Evolutionary conservation across 1,140 invertebrate species (phyloP).

Genomic region (Drosophila pandora): DNA sequence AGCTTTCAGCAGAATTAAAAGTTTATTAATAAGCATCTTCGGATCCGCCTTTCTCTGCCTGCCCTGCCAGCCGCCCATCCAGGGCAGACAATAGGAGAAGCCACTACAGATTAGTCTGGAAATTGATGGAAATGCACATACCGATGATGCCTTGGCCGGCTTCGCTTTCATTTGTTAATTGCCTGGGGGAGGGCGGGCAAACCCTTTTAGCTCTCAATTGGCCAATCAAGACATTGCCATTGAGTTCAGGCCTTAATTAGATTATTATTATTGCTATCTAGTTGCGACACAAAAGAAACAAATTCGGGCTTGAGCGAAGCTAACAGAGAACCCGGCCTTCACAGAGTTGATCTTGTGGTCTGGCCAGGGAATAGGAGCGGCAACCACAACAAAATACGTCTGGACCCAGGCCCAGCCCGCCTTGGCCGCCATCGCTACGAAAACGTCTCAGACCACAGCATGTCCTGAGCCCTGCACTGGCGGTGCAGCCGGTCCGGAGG

Average conservation of each 20-base stretch:
- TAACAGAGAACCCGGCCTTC: slow-evolving; percentile 41
- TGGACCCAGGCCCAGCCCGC: slow-evolving; percentile 56
- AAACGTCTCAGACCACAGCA: slow-evolving; percentile 75
- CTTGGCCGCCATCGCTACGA: slow-evolving; percentile 8
- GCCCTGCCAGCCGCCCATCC: not conserved
- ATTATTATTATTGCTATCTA: slow-evolving; percentile 75
- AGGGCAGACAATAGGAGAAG: slow-evolving; percentile 11
- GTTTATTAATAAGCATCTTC: slow-evolving; percentile 61
- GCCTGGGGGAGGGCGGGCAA: slow-evolving; percentile 9
- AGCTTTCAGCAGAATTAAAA: slow-evolving; percentile 50
- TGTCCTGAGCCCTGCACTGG: slow-evolving; percentile 30
- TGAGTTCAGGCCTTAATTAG: slow-evolving; percentile 64
- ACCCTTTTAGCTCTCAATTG: slow-evolving; percentile 29
- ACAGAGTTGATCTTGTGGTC: slow-evolving; percentile 63
- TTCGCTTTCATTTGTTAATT: slow-evolving; percentile 23
- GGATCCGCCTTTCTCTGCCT: not conserved
- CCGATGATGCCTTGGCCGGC: not conserved
- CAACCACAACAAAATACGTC: slow-evolving; percentile 77
- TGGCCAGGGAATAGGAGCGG: slow-evolving; percentile 37
- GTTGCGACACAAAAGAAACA: slow-evolving; percentile 39
- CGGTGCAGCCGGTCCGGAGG: slow-evolving; percentile 11
- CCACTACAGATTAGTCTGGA: not conserved
- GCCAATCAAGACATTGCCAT: slow-evolving; percentile 34
- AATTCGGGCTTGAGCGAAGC: slow-evolving; percentile 23
- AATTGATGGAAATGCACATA: slow-evolving; percentile 10